phyloP scores from a whole-genome alignment of 2,797 vertebrate species.

The Harpagifer antarcticus region DNA sequence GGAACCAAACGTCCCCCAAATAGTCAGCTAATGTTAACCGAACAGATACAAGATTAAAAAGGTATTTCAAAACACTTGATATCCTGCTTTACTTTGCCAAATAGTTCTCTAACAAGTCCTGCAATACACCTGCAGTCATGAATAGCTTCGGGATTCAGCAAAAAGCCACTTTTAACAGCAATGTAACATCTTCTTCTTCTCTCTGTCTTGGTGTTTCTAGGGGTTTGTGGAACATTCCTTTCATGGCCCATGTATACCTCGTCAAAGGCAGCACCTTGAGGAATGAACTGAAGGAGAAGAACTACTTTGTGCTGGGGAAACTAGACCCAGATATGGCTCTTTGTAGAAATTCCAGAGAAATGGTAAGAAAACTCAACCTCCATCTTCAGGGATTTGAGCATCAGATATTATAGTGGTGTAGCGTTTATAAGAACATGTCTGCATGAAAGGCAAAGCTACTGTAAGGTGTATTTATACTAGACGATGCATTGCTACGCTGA shows the following conservation, averaged over 20 bases:
- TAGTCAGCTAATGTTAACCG: no score
- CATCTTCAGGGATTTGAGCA: slow-evolving; percentile 15
- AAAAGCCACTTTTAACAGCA: slow-evolving; percentile 1
- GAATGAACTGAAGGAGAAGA: slow-evolving; percentile 93
- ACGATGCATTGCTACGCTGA: slow-evolving; percentile 25
- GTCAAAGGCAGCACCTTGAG: slow-evolving; percentile 91
- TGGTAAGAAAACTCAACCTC: slow-evolving; percentile 86
- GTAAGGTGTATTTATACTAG: background rate
- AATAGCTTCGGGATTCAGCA: background rate
- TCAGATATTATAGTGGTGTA: background rate
- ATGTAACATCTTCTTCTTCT: slow-evolving; percentile 19
- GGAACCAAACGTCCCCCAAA: background rate
- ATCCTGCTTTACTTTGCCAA: slow-evolving; percentile 8
- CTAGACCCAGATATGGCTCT: slow-evolving; percentile 97
- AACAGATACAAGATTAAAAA: background rate
- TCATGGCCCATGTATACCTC: slow-evolving; percentile 95
- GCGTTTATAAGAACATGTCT: slow-evolving; percentile 3
- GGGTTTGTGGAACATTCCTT: slow-evolving; percentile 98
- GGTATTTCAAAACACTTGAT: background rate
- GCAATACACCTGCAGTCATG: slow-evolving; percentile 15
- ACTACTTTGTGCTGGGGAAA: slow-evolving; percentile 94
- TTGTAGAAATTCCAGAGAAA: slow-evolving; percentile 93
- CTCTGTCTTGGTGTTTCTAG: slow-evolving; percentile 79
- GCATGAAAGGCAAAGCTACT: background rate
- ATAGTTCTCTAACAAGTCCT: background rate